Evolutionary conservation across 1,140 invertebrate genomes (phyloP), one percentile per base, ranked within the genome.

Genomic region (Drosophila lini): DNA sequence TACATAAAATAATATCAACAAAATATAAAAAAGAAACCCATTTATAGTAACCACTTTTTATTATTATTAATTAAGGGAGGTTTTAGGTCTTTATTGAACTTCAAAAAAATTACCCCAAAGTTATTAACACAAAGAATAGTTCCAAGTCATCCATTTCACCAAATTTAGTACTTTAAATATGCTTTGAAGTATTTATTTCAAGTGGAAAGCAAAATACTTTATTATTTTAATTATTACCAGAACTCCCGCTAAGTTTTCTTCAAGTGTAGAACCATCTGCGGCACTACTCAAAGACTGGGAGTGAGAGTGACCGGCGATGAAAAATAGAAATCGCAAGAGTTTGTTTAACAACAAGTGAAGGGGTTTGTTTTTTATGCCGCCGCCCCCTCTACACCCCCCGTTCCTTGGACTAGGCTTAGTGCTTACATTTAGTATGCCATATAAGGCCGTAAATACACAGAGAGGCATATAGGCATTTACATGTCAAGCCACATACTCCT

Each of bases 271-370:
- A 38, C 79, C 83, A 80, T 89, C 76, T 83, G 63, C 68, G 75
- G 65, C 80, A 69, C 70, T 74, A 75, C 80, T 73, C 48, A 68
- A 67, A 62, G 50, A 11, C 36, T 44, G 34, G 63, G 52, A 53
- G 47, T 44, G 52, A 65, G 59, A 56, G 62, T 47, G 50, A 53
- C 65, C 64, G 58, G 56, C 65, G 60, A 78, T 77, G 81, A 83
- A 79, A 79, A 83, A 88, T 88, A 80, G 80, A 84, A 82, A 89
- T 84, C 83, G 80, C 83, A 89, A 80, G 84, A 88, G 83, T 88
- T 88, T 86, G 82, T 88, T 82, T 86, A 83, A 86, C 79, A 88
- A 88, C 83, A 86, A 89, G 80, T 68, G 75, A 88, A 89, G 86
- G 83, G 82, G 84, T 89, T 88, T 84, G 68, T 79, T 89, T 83